Conservation (phyloP, 2,797 vertebrate species). For the Astyanax mexicanus region DNA sequence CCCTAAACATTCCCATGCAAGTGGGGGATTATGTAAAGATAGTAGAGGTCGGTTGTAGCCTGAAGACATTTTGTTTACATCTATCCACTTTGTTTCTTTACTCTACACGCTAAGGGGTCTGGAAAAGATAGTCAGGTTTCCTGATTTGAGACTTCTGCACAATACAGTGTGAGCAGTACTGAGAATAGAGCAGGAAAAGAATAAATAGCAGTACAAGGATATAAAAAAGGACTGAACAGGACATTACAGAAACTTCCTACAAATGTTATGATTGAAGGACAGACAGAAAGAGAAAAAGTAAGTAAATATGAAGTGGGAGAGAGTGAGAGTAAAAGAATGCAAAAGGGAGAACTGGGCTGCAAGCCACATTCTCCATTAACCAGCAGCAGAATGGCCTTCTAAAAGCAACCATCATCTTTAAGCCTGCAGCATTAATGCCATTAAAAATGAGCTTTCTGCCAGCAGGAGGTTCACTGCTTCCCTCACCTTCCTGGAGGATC, state of each 20-base stretch:
- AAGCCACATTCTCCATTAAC: conserved; percentile 28
- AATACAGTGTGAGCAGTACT: not conserved
- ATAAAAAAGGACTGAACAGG: not conserved
- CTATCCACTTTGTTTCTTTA: not conserved
- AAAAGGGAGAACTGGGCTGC: not conserved
- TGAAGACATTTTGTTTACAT: not conserved
- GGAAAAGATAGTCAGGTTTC: not conserved
- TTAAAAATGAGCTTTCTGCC: conserved; percentile 25
- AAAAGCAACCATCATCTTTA: conserved; percentile 21
- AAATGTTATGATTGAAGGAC: not conserved
- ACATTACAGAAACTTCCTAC: not conserved
- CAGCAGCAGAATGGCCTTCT: not conserved
- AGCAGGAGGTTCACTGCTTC: not conserved
- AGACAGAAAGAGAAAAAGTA: not conserved
- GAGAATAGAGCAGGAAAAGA: not conserved
- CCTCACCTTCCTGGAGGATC: conserved; percentile 13
- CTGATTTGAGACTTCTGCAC: not conserved
- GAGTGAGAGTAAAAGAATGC: not conserved
- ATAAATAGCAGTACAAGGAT: not conserved
- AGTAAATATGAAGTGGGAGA: not conserved
- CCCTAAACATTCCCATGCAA: conserved; percentile 10
- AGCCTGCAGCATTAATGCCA: conserved; percentile 11
- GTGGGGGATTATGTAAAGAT: conserved; percentile 18
- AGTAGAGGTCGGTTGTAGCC: conserved; percentile 19
- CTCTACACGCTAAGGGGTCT: not conserved